Evolutionary conservation across 2,113 vertebrate genomes (phyloP).

Genomic region (Xiphophorus maculatus): DNA sequence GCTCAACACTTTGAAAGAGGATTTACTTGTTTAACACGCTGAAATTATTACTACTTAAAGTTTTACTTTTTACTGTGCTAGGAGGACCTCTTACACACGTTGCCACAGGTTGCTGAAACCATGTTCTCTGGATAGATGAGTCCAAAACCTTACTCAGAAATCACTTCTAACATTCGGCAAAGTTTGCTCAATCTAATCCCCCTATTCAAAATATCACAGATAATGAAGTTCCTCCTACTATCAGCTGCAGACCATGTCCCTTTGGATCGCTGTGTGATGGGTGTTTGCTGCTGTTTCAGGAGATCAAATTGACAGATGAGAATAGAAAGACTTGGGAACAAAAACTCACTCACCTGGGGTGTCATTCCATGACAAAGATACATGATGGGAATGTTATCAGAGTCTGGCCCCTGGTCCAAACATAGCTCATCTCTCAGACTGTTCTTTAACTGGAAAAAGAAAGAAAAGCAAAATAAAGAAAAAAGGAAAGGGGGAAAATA

Average conservation of each 20-base stretch:
- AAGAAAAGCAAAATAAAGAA: not conserved
- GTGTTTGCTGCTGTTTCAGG: not conserved
- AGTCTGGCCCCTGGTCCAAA: conserved; percentile 94
- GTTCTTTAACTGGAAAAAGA: conserved; percentile 87
- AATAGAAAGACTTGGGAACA: not conserved
- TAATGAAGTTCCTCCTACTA: not conserved
- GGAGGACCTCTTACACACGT: not conserved
- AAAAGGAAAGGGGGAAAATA: too few relatives aligned
- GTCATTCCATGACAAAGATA: conserved; percentile 95
- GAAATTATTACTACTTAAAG: not conserved
- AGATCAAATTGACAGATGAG: not conserved
- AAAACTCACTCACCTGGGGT: conserved; percentile 87
- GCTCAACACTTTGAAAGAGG: too few relatives aligned
- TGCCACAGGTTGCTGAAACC: too few relatives aligned
- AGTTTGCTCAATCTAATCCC: conserved; percentile 3
- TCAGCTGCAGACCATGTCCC: not conserved
- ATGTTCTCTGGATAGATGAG: not conserved
- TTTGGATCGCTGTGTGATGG: not conserved
- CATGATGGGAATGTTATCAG: conserved; percentile 93
- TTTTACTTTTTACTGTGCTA: not conserved
- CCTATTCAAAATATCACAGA: conserved; percentile 30
- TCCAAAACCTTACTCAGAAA: not conserved
- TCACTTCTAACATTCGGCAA: not conserved
- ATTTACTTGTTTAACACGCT: not conserved
- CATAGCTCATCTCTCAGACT: conserved; percentile 90